Evolutionary conservation across 2,888 invertebrate genomes (phyloP).

Genomic region (Strigamia crassipes): DNA sequence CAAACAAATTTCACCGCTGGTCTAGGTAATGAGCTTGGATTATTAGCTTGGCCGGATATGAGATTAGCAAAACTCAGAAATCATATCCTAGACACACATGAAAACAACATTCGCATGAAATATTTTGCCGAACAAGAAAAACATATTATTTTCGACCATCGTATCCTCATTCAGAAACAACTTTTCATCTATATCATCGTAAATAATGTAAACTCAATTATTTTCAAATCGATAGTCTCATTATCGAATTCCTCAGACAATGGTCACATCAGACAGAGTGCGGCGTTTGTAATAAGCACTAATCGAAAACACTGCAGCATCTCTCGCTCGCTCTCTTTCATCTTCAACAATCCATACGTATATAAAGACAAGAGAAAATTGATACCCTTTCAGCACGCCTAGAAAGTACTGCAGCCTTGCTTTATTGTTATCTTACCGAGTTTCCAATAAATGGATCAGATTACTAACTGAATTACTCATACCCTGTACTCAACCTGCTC

Average conservation of each 20-base stretch:
- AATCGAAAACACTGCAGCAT: constrained; percentile 3
- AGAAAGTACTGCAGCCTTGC: constrained; percentile 16
- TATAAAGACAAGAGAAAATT: constrained; percentile 14
- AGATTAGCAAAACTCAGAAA: constrained; percentile 19
- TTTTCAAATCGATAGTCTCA: background rate
- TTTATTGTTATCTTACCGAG: constrained; percentile 35
- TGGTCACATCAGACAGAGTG: background rate
- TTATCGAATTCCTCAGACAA: background rate
- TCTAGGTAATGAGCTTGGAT: constrained; percentile 38
- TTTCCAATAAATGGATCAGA: constrained; percentile 38
- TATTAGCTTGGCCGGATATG: constrained; percentile 23
- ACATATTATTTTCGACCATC: background rate
- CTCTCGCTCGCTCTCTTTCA: background rate
- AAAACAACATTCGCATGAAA: background rate
- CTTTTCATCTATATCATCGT: background rate
- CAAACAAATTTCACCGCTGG: constrained; percentile 21
- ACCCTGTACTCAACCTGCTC: constrained; percentile 6
- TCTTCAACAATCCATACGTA: background rate
- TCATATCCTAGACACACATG: background rate
- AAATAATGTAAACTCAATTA: background rate
- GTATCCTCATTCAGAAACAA: background rate
- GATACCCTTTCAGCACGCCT: constrained; percentile 24
- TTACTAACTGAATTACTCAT: constrained; percentile 29
- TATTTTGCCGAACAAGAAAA: background rate
- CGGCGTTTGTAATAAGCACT: constrained; percentile 27